Conservation (phyloP, 2,888 invertebrate genomes). For the Tetrapedia diversipes region DNA sequence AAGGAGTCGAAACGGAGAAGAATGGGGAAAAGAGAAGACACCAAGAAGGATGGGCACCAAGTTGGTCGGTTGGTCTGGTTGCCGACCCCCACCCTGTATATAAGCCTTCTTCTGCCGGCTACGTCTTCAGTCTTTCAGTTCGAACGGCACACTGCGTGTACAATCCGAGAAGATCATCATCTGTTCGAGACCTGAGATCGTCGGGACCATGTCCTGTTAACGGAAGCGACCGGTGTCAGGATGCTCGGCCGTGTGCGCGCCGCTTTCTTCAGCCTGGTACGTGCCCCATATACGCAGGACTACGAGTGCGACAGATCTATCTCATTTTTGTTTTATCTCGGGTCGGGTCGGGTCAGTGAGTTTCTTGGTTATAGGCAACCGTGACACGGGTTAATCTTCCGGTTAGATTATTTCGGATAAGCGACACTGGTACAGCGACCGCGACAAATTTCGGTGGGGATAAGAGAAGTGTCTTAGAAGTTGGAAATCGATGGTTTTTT, state of each 20-base stretch:
- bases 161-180: constrained; percentile 66
- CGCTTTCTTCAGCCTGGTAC: constrained; percentile 74
- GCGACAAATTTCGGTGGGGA: no score
- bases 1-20: constrained; percentile 62
- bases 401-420: not conserved
- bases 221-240: constrained; percentile 57
- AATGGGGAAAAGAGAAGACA: constrained; percentile 65
- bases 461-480: not conserved
- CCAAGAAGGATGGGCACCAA: constrained; percentile 75
- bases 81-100: constrained; percentile 79
- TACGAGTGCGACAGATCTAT: constrained; percentile 10
- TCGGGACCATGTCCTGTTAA: constrained; percentile 59
- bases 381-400: not conserved
- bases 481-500: not conserved
- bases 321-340: not conserved
- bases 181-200: constrained; percentile 42
- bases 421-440: no score
- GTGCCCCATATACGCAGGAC: constrained; percentile 52
- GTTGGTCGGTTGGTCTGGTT: constrained; percentile 71
- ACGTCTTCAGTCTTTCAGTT: constrained; percentile 78
- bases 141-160: constrained; percentile 72
- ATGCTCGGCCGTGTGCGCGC: constrained; percentile 72
- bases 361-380: not conserved
- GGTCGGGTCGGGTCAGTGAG: not conserved
- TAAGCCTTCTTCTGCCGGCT: constrained; percentile 75